Base-by-base conservation (phyloP, 1,140 invertebrate genomes). In the Luehdorfia chinensis region DNA sequence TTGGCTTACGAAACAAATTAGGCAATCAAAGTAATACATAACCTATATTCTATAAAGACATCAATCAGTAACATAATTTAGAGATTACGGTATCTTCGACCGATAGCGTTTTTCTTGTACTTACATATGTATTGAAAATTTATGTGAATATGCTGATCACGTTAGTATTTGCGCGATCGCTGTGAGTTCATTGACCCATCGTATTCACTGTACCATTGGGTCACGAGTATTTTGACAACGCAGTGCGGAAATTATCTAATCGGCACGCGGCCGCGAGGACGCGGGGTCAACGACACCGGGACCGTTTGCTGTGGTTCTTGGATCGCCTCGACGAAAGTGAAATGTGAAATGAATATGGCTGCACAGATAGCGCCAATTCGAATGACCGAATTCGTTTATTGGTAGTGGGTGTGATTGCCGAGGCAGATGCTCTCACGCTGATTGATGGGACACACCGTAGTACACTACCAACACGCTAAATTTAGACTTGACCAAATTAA, bases 151-250 rank as follows among this genome's bases (percentile, higher is more conserved):
- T 30, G 57, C 63, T 41, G 47, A 67, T 65, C 64, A 66, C 66
- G 68, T 73, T 53, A 52, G 51, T 67, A 66, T 72, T 66, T 73
- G 70, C 64, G 59, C 69, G 65, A 57, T 61, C 55, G 62, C 28
- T 37, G 51, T 25, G 71, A 49, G 80, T 74, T 84, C 76, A 67
- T 59, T 66, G 75, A 69, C 66, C 76, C 50, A 59, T 23, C 63
- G 68, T 67, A 75, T 71, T 85, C 78, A 85, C 64, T 83, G 78
- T 85, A 83, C 71, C 81, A 85, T 76, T 85, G 66, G 81, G 81
- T 83, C 78, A 85, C 69, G 73, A 81, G 75, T 85, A 85, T 83
- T 85, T 85, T 85, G 81, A 85, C 81, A 85, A 81, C 75, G 81
- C 70, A 75, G 68, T 72, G 71, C 73, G 78, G 75, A 78, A 84